Evolutionary conservation across 2,888 invertebrate species (phyloP).

Genomic region (Cephus spinipes): DNA sequence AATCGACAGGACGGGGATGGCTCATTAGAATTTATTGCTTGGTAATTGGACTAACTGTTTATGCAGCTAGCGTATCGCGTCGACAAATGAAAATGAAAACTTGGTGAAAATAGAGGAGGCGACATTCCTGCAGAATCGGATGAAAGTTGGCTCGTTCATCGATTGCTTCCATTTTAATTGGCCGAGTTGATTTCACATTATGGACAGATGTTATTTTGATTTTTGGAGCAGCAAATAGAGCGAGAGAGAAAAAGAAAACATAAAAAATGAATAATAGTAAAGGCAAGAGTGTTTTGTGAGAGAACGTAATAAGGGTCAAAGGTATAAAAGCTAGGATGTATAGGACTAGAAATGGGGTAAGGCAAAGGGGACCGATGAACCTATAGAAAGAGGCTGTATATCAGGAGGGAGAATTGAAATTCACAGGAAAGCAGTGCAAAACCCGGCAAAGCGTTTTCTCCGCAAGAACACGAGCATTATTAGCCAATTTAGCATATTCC

Average conservation of each 20-base stretch:
- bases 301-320: neutral
- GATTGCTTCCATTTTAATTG: neutral
- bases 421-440: constrained; percentile 15
- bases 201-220: neutral
- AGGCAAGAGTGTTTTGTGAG: neutral
- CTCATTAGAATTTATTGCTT: constrained; percentile 38
- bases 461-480: constrained; percentile 20
- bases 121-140: neutral
- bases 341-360: neutral
- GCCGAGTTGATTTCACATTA: neutral
- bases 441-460: constrained; percentile 11
- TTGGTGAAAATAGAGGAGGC: neutral
- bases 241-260: neutral
- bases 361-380: neutral
- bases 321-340: neutral
- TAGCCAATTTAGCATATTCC: constrained; percentile 27
- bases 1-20: constrained; percentile 27
- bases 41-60: neutral
- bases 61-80: neutral
- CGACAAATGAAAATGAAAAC: neutral
- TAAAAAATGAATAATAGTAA: neutral
- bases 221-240: neutral
- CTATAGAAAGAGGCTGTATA: neutral
- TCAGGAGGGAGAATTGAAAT: constrained; percentile 14
- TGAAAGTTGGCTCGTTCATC: neutral